These are phyloP conservation scores for Hormaphis cornu DNA, from an alignment of 1,140 invertebrate genomes.

Conservation along the genomic window DNA sequence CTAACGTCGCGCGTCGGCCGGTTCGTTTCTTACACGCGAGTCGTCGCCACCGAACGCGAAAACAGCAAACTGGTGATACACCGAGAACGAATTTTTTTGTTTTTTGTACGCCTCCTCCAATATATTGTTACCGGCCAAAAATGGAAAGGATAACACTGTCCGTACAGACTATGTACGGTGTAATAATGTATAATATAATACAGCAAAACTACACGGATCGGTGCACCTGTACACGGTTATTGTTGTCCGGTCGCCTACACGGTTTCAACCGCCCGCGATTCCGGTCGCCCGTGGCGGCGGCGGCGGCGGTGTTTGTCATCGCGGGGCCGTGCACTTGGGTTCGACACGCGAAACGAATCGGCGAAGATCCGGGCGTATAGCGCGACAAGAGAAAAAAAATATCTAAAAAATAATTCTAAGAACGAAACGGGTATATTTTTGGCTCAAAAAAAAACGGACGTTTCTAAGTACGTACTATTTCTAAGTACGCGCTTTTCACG, in stretches of 20 bases:
- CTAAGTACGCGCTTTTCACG: no score
- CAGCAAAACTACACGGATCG: constrained; percentile 18
- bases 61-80: no score
- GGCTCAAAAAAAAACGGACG: no score
- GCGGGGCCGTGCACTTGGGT: background rate
- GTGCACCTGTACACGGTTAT: background rate
- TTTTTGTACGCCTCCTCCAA: background rate
- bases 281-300: background rate
- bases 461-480: no score
- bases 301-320: constrained; percentile 1
- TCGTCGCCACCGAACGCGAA: no score
- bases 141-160: background rate
- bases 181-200: no score
- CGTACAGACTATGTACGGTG: no score
- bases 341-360: constrained; percentile 16
- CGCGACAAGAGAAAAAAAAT: background rate
- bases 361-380: background rate
- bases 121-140: background rate
- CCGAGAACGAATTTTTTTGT: no score
- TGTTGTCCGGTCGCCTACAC: constrained; percentile 9
- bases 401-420: no score
- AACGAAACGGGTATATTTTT: no score
- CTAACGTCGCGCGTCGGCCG: no score
- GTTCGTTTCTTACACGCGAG: no score
- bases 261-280: constrained; percentile 16